phyloP scores from a whole-genome alignment of 2,113 vertebrate genomes.

The Irena cyanogastra region DNA sequence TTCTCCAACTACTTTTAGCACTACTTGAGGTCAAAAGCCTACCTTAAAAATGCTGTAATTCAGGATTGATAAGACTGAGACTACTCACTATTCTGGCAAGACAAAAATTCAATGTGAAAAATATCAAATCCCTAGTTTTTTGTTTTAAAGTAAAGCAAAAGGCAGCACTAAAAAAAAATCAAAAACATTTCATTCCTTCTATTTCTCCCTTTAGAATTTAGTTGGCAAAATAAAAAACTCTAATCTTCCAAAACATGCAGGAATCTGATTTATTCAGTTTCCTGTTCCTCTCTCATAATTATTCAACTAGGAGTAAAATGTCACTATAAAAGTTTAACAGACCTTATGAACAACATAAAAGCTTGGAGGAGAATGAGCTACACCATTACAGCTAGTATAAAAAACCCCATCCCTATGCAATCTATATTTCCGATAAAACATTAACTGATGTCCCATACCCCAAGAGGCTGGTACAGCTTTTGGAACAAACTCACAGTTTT shows the following conservation, averaged over 20 bases:
- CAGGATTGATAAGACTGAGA: background rate
- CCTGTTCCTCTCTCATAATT: background rate
- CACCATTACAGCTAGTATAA: background rate
- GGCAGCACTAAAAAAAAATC: background rate
- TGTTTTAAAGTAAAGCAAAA: background rate
- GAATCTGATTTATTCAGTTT: background rate
- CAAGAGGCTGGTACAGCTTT: background rate
- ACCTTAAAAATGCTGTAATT: slow-evolving; percentile 9
- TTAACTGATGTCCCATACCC: background rate
- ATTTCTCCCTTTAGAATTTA: background rate
- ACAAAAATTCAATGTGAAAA: background rate
- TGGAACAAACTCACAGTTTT: background rate
- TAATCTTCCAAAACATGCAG: background rate
- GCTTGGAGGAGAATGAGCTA: background rate
- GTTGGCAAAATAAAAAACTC: background rate
- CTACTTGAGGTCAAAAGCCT: background rate
- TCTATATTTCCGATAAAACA: background rate
- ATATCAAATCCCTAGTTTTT: background rate
- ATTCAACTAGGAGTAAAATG: background rate
- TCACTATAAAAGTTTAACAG: background rate
- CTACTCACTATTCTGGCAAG: background rate
- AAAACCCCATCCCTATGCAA: background rate
- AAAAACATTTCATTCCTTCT: background rate
- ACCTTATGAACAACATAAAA: background rate
- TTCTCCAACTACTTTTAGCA: background rate